These are phyloP conservation scores for Bursaphelenchus okinawaensis DNA, from an alignment of 2,888 invertebrate species.

Conservation along the genomic window DNA sequence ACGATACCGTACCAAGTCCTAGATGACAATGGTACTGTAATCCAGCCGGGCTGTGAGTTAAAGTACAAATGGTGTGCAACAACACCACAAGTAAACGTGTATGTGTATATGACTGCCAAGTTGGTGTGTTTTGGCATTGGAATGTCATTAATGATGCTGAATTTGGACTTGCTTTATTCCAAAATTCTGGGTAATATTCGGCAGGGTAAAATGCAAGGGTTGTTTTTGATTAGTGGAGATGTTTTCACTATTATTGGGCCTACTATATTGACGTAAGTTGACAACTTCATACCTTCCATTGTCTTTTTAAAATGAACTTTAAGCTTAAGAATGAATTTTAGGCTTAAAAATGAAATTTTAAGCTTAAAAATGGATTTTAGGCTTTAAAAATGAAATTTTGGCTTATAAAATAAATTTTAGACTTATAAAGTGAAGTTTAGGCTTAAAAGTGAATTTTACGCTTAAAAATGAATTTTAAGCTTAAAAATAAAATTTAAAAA, in stretches of 20 bases:
- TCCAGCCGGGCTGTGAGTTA: slow-evolving; percentile 19
- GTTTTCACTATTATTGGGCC: slow-evolving; percentile 28
- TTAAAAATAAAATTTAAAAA: too few species aligned
- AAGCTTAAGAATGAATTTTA: too few species aligned
- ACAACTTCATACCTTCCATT: not conserved
- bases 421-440: too few species aligned
- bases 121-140: slow-evolving; percentile 21
- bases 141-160: slow-evolving; percentile 29
- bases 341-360: too few species aligned
- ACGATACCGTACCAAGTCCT: slow-evolving; percentile 1
- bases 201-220: slow-evolving; percentile 31
- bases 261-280: slow-evolving; percentile 25
- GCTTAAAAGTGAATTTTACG: too few species aligned
- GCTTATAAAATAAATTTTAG: not conserved
- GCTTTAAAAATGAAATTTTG: too few species aligned
- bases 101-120: slow-evolving; percentile 26
- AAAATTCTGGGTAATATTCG: slow-evolving; percentile 32
- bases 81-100: slow-evolving; percentile 27
- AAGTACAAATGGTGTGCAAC: slow-evolving; percentile 22
- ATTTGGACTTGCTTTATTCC: slow-evolving; percentile 34
- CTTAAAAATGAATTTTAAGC: too few species aligned
- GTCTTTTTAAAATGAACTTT: not conserved
- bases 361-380: too few species aligned
- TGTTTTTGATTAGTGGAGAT: slow-evolving; percentile 27
- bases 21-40: slow-evolving; percentile 5